Evolutionary conservation across 2,113 vertebrate genomes (phyloP).

Genomic region (Hyperoodon ampullatus): DNA sequence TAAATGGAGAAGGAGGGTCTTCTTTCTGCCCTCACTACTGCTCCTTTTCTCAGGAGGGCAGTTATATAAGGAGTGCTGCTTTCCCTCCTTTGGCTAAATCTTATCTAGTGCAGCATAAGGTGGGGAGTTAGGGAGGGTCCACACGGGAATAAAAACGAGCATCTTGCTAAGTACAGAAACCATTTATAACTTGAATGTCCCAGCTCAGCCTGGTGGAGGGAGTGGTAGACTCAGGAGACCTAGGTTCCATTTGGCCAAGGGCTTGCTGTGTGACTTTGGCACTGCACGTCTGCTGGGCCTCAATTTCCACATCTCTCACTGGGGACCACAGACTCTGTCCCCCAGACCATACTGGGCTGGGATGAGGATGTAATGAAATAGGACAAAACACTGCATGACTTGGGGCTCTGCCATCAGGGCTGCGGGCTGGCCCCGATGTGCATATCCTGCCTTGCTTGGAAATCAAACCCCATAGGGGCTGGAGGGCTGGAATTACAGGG

Average conservation of each 20-base stretch:
- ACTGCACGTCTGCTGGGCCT: fast-evolving
- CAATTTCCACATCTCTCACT: background rate
- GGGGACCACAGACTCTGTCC: background rate
- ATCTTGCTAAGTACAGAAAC: background rate
- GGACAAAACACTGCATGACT: fast-evolving
- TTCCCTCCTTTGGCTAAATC: background rate
- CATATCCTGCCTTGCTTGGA: background rate
- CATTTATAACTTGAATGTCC: slow-evolving; percentile 56
- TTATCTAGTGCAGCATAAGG: slow-evolving; percentile 39
- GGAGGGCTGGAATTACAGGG: background rate
- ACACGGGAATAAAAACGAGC: slow-evolving; percentile 13
- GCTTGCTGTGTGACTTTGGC: background rate
- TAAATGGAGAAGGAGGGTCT: background rate
- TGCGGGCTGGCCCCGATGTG: fast-evolving
- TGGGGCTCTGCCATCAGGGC: background rate
- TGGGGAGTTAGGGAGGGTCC: background rate
- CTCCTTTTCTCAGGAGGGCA: background rate
- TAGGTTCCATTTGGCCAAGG: background rate
- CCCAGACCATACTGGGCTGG: background rate
- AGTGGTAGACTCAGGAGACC: background rate
- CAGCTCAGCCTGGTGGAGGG: background rate
- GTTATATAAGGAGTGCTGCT: background rate
- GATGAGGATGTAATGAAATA: background rate
- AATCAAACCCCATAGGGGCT: background rate
- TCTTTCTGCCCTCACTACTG: background rate